These are phyloP conservation scores for Philonicus albiceps DNA, from an alignment of 2,888 invertebrate species.

Conservation along the genomic window DNA sequence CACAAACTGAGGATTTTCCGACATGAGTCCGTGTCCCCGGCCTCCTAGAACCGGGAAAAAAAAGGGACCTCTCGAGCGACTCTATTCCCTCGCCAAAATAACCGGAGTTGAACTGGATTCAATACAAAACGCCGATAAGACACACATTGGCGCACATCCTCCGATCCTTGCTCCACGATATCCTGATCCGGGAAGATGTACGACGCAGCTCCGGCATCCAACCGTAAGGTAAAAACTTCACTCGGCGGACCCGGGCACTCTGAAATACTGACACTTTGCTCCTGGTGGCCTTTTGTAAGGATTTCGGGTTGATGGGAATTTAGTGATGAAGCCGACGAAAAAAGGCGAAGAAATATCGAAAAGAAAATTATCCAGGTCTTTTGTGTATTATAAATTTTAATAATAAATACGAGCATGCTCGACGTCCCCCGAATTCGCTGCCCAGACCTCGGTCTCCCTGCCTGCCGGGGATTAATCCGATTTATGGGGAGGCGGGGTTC, in stretches of 20 bases:
- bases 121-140: conserved; percentile 29
- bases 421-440: not conserved
- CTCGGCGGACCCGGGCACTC: conserved; percentile 22
- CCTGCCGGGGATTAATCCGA: not conserved
- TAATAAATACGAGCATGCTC: conserved; percentile 43
- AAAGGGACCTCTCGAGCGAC: conserved; percentile 19
- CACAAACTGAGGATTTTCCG: conserved; percentile 11
- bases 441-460: not conserved
- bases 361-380: conserved; percentile 41
- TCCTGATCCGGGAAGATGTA: conserved; percentile 43
- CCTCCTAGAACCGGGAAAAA: not conserved
- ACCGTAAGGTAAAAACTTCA: conserved; percentile 34
- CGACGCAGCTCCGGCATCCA: conserved; percentile 22
- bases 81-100: conserved; percentile 26
- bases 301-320: conserved; percentile 44
- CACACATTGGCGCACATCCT: conserved; percentile 22
- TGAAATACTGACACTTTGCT: conserved; percentile 37
- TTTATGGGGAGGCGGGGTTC: not conserved
- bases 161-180: conserved; percentile 36
- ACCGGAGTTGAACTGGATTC: conserved; percentile 16
- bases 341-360: conserved; percentile 42
- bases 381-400: conserved; percentile 49
- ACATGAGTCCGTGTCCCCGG: not conserved
- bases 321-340: conserved; percentile 41
- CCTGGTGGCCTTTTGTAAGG: conserved; percentile 20